Evolutionary conservation across 2,113 vertebrate genomes (phyloP).

Genomic region (Elgaria multicarinata): DNA sequence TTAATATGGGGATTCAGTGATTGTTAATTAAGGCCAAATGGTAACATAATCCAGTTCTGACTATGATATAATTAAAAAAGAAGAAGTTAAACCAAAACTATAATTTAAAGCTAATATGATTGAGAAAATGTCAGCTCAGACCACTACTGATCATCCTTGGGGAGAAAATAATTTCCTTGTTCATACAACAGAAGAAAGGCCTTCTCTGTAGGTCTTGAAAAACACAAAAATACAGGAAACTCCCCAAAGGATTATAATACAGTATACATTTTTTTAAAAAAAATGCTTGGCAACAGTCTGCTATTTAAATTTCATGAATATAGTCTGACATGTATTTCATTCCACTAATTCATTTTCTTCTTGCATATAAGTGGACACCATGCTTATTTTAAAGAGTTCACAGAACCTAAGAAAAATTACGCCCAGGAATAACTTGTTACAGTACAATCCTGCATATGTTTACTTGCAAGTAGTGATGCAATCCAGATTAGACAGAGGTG

Average conservation of each 20-base stretch:
- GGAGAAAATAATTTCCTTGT: constrained; percentile 62
- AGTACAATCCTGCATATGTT: not conserved
- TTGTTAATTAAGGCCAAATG: constrained; percentile 96
- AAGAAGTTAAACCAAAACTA: constrained; percentile 87
- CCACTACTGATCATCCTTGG: constrained; percentile 58
- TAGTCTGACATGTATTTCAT: constrained; percentile 31
- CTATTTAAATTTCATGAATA: not conserved
- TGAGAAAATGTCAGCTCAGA: constrained; percentile 80
- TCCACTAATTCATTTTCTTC: constrained; percentile 22
- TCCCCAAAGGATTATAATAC: constrained; percentile 40
- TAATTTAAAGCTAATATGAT: constrained; percentile 85
- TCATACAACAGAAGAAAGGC: constrained; percentile 53
- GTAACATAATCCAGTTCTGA: constrained; percentile 82
- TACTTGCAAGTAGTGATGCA: not conserved
- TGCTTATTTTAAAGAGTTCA: not conserved
- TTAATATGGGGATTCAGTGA: constrained; percentile 90
- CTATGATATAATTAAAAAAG: constrained; percentile 85
- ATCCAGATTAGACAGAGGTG: too few relatives aligned
- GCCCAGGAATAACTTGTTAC: not conserved
- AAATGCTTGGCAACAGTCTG: not conserved
- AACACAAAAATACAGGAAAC: constrained; percentile 50
- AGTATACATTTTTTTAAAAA: constrained; percentile 46
- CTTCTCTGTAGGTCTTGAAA: constrained; percentile 50
- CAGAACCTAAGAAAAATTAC: not conserved
- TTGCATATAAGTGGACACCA: too few relatives aligned